phyloP scores from a whole-genome alignment of 2,113 vertebrate genomes.

The Glaucomys volans region DNA sequence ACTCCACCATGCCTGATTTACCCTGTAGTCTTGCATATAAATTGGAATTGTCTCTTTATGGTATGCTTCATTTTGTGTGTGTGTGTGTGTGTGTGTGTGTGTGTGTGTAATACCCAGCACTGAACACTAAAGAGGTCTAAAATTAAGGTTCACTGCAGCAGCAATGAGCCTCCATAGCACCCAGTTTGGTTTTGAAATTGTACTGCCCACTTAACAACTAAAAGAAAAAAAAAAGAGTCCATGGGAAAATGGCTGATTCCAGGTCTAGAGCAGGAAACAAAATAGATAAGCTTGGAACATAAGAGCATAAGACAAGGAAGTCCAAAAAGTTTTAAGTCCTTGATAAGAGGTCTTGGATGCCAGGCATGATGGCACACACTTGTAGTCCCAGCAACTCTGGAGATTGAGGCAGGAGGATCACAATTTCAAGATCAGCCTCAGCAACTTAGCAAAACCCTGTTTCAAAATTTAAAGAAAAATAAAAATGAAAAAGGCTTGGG shows the following conservation, averaged over 20 bases:
- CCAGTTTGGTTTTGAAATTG: slow-evolving; percentile 6
- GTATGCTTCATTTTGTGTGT: neutral
- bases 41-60: neutral
- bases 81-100: neutral
- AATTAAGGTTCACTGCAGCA: neutral
- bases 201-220: neutral
- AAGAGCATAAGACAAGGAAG: neutral
- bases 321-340: neutral
- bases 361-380: no score
- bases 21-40: neutral
- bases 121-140: neutral
- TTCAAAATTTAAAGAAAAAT: no score
- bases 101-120: neutral
- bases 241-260: neutral
- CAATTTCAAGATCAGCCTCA: no score
- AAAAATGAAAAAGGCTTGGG: no score
- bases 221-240: neutral
- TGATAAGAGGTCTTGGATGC: neutral
- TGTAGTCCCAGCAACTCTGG: no score
- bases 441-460: no score
- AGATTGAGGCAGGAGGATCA: no score
- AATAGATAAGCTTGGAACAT: neutral
- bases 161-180: neutral
- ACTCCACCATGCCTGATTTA: neutral
- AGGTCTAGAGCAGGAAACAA: neutral